phyloP scores from a whole-genome alignment of 2,113 vertebrate genomes.

The Odontesthes bonariensis region DNA sequence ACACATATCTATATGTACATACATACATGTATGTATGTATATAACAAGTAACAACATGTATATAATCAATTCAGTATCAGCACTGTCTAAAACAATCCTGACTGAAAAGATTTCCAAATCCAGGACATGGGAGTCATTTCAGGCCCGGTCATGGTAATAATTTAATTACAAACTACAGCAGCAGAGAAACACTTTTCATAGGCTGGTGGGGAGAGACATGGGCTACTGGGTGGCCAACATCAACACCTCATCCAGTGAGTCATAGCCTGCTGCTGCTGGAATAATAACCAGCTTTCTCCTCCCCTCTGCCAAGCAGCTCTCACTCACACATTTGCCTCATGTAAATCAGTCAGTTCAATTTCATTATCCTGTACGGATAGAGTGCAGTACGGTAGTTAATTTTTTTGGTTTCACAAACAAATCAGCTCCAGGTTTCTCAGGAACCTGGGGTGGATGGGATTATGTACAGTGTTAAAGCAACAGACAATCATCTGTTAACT shows the following conservation, averaged over 20 bases:
- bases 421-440: neutral
- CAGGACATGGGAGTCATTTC: conserved; percentile 7
- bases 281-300: neutral
- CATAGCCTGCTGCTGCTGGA: conserved; percentile 7
- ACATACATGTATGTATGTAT: no score
- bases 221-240: conserved; percentile 23
- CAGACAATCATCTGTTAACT: neutral
- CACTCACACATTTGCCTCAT: neutral
- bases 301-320: no score
- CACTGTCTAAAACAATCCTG: neutral
- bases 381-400: no score
- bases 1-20: no score
- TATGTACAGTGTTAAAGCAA: no score
- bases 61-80: neutral
- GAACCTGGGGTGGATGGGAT: neutral
- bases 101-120: neutral
- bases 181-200: neutral
- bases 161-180: neutral
- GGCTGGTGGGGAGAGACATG: neutral
- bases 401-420: no score
- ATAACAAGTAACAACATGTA: no score
- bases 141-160: conserved; percentile 4
- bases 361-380: no score
- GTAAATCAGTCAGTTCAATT: neutral
- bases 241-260: conserved; percentile 23